Conservation (phyloP, 2,797 vertebrate genomes). For the Phalanger gymnotis region DNA sequence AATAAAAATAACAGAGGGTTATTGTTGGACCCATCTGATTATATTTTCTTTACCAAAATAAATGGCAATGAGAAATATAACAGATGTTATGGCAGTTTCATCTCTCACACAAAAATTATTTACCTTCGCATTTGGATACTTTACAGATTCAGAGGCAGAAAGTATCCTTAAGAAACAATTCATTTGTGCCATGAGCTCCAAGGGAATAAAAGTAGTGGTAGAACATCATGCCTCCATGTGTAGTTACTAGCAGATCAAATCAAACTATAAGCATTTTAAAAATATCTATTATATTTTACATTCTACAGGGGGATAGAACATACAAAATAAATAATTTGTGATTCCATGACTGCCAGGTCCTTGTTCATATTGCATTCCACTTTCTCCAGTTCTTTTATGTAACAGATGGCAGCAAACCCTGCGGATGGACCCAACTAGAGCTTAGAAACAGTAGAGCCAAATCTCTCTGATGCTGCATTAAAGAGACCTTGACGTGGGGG, state of each 20-base stretch:
- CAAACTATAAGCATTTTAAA: background rate
- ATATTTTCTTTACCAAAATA: background rate
- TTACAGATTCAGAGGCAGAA: background rate
- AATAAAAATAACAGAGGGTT: background rate
- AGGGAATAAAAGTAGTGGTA: background rate
- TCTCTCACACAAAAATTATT: background rate
- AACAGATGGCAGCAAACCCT: background rate
- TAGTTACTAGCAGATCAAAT: background rate
- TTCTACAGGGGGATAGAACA: background rate
- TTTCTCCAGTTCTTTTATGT: background rate
- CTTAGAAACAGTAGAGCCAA: background rate
- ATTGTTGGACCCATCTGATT: background rate
- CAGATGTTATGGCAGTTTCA: background rate
- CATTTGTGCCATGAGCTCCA: background rate
- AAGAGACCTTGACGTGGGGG: background rate
- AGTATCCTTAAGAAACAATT: background rate
- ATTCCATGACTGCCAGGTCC: background rate
- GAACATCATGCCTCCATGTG: background rate
- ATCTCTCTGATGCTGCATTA: background rate
- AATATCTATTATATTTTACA: background rate
- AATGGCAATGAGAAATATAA: background rate
- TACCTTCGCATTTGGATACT: background rate
- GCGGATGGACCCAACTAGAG: background rate
- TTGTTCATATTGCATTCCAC: background rate
- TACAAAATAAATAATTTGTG: background rate